phyloP scores from a whole-genome alignment of 2,797 vertebrate species.

The Chelidonichthys spinosus region DNA sequence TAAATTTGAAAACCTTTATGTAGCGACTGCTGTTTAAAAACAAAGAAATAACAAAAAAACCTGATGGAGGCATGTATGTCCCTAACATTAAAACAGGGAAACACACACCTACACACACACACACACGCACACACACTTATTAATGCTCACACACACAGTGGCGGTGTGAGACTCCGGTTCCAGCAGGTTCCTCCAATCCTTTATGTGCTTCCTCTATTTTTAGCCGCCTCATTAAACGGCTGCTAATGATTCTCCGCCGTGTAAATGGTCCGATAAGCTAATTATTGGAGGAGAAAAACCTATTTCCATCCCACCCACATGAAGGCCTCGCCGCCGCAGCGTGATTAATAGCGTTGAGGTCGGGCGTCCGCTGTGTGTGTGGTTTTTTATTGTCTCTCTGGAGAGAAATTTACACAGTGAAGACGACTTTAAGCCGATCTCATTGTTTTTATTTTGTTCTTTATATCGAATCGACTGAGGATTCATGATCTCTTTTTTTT shows the following conservation, averaged over 20 bases:
- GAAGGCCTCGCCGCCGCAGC: slow-evolving; percentile 26
- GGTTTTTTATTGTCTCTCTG: slow-evolving; percentile 40
- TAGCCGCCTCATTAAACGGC: slow-evolving; percentile 67
- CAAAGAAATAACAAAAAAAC: too few species aligned
- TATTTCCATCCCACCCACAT: slow-evolving; percentile 59
- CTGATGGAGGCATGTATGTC: too few species aligned
- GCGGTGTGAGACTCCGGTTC: slow-evolving; percentile 43
- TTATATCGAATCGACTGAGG: too few species aligned
- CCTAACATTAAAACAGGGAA: neutral
- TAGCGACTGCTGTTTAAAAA: too few species aligned
- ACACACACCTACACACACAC: slow-evolving; percentile 6
- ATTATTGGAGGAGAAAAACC: slow-evolving; percentile 70
- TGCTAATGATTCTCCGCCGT: slow-evolving; percentile 67
- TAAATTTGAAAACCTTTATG: too few species aligned
- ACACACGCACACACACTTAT: slow-evolving; percentile 22
- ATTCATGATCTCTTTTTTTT: too few species aligned
- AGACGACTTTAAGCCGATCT: slow-evolving; percentile 2
- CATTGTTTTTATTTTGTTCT: neutral
- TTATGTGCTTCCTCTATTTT: slow-evolving; percentile 68
- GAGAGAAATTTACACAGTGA: slow-evolving; percentile 31
- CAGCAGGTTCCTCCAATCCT: slow-evolving; percentile 54
- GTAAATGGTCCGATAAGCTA: slow-evolving; percentile 72
- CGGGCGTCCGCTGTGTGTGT: slow-evolving; percentile 14
- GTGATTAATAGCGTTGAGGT: slow-evolving; percentile 43
- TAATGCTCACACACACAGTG: slow-evolving; percentile 52